A percentile compares a stretch with the other conserved stretches of the same genome.
Conservation (phyloP, 2,888 invertebrate species). For the Villa cingulata region DNA sequence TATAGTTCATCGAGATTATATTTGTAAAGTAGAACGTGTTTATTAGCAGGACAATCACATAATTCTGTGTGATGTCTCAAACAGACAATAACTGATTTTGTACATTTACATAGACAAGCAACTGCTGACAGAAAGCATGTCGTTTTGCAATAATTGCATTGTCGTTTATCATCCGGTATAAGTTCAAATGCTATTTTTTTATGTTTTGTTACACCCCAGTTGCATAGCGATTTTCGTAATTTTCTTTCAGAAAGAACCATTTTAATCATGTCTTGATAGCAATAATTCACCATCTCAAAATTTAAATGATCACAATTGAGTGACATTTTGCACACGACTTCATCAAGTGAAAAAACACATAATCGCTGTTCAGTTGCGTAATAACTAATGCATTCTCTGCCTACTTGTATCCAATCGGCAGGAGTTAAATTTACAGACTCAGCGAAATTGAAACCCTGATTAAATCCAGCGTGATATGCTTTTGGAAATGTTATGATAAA, state of each 20-base stretch:
- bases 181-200: slow-evolving; percentile 89
- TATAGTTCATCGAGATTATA: slow-evolving; percentile 92
- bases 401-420: slow-evolving; percentile 94
- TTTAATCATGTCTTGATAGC: slow-evolving; percentile 79
- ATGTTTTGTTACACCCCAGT: slow-evolving; percentile 81
- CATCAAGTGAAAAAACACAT: slow-evolving; percentile 99
- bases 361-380: slow-evolving; percentile 85
- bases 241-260: slow-evolving; percentile 73
- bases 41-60: slow-evolving; percentile 63
- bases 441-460: slow-evolving; percentile 98
- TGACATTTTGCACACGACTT: slow-evolving; percentile 94
- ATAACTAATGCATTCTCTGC: slow-evolving; percentile 85
- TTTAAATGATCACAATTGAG: slow-evolving; percentile 70
- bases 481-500: slow-evolving; percentile 99
- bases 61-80: slow-evolving; percentile 72
- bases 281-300: slow-evolving; percentile 78
- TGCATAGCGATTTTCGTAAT: slow-evolving; percentile 57
- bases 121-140: slow-evolving; percentile 96
- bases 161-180: slow-evolving; percentile 88
- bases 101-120: slow-evolving; percentile 66
- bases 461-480: slow-evolving; percentile 98
- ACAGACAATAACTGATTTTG: slow-evolving; percentile 80
- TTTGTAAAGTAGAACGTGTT: slow-evolving; percentile 66
- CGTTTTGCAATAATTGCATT: slow-evolving; percentile 90
- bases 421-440: slow-evolving; percentile 99